phyloP scores from a whole-genome alignment of 2,113 vertebrate species.

The Dicerorhinus sumatrensis region DNA sequence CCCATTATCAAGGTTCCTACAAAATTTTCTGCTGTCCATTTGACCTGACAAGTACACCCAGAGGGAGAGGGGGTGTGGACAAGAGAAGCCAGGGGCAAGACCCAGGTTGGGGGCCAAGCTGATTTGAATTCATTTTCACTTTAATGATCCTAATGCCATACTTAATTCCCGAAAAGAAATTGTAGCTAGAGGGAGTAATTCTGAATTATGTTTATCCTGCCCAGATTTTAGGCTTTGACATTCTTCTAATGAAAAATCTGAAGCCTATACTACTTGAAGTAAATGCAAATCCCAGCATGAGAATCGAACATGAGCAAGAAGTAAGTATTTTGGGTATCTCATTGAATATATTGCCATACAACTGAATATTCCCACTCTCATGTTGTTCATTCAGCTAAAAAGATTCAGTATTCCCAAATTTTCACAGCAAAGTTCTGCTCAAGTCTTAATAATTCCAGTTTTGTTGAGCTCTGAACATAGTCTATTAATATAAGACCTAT shows the following conservation, averaged over 20 bases:
- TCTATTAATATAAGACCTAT: conserved; percentile 80
- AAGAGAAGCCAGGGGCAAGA: conserved; percentile 11
- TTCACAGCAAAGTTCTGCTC: background rate
- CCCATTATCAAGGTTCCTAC: background rate
- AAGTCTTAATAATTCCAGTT: conserved; percentile 28
- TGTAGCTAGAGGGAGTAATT: conserved; percentile 68
- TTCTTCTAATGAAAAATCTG: conserved; percentile 97
- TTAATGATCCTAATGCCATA: background rate
- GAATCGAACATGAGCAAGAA: conserved; percentile 97
- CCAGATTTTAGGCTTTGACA: conserved; percentile 99
- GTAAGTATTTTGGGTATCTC: conserved; percentile 82
- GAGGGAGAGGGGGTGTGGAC: conserved; percentile 26
- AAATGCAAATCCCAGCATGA: conserved; percentile 99
- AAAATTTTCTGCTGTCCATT: conserved; percentile 23
- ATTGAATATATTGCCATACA: background rate
- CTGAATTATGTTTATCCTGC: conserved; percentile 70
- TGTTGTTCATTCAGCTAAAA: background rate
- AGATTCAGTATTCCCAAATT: background rate
- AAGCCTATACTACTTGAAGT: conserved; percentile 98
- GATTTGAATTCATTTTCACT: conserved; percentile 34
- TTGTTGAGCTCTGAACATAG: conserved; percentile 77
- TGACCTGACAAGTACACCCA: background rate
- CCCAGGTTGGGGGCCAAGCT: background rate
- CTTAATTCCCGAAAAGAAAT: conserved; percentile 21
- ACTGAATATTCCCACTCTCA: background rate